phyloP scores from a whole-genome alignment of 1,140 invertebrate genomes.

The Paraescarpia echinospica region DNA sequence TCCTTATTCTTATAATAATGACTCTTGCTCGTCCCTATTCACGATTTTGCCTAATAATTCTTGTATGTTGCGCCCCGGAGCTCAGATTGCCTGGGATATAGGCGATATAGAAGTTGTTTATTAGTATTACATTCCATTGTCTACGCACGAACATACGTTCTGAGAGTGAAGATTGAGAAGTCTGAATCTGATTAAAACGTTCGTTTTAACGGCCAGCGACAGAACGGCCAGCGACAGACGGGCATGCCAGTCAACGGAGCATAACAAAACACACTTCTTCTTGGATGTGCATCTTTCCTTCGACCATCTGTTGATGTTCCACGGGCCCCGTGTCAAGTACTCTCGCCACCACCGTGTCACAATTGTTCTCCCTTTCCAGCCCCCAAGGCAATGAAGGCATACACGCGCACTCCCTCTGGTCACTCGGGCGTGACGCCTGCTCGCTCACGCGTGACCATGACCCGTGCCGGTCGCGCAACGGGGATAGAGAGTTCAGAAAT shows the following conservation, averaged over 20 bases:
- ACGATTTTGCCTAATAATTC: no score
- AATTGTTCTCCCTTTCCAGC: background rate
- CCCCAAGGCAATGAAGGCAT: background rate
- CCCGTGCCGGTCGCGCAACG: background rate
- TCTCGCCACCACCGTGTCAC: background rate
- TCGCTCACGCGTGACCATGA: background rate
- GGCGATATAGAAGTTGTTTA: no score
- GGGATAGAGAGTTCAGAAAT: background rate
- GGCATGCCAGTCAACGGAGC: background rate
- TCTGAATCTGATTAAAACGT: background rate
- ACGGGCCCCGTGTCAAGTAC: background rate
- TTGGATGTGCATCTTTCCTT: background rate
- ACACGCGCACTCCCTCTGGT: background rate
- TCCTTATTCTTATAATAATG: no score
- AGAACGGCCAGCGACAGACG: background rate
- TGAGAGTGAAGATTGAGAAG: background rate
- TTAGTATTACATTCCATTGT: no score
- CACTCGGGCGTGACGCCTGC: background rate
- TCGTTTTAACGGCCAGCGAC: background rate
- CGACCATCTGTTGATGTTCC: background rate
- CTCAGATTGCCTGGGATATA: no score
- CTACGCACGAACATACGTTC: background rate
- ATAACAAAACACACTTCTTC: background rate
- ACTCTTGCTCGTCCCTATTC: no score
- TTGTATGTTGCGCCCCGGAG: no score